A percentile compares a stretch with the other conserved stretches of the same genome.
Conservation (phyloP, 2,797 vertebrate species). For the Micropoecilia bifurca region DNA sequence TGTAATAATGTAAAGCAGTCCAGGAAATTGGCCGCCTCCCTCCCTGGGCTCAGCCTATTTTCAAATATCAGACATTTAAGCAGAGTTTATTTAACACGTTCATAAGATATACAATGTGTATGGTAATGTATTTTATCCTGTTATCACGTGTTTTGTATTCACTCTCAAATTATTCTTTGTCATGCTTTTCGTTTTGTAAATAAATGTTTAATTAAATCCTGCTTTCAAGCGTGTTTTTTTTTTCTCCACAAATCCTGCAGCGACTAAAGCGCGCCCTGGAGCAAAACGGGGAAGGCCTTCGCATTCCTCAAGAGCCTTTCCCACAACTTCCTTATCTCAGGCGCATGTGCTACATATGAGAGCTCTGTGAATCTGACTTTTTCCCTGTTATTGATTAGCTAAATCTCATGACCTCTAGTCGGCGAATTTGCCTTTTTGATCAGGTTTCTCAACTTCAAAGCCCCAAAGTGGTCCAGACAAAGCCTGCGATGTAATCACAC, state of each 20-base stretch:
- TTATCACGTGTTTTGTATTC: constrained; percentile 89
- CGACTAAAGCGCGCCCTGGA: neutral
- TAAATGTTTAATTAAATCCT: constrained; percentile 85
- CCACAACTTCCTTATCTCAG: constrained; percentile 64
- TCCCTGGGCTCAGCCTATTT: constrained; percentile 52
- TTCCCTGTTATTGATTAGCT: constrained; percentile 39
- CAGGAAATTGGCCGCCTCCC: constrained; percentile 57
- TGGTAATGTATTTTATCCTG: constrained; percentile 87
- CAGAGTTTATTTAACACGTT: constrained; percentile 74
- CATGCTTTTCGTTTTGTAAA: constrained; percentile 88
- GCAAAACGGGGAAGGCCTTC: constrained; percentile 24
- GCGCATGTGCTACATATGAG: constrained; percentile 30
- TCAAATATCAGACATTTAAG: constrained; percentile 48
- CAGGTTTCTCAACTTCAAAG: constrained; percentile 49
- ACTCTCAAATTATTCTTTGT: constrained; percentile 84
- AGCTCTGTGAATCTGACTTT: constrained; percentile 43
- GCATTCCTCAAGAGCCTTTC: constrained; percentile 69
- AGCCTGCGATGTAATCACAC: constrained; percentile 37
- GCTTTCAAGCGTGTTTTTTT: constrained; percentile 17
- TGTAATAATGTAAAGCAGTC: constrained; percentile 62
- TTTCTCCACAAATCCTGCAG: constrained; percentile 14
- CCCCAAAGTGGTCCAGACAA: constrained; percentile 31
- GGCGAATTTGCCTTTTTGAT: constrained; percentile 56
- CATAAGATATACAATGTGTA: constrained; percentile 77
- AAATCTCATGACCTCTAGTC: constrained; percentile 43